These are phyloP conservation scores for Drosophila percnosoma DNA, from an alignment of 2,888 invertebrate species.

Conservation along the genomic window DNA sequence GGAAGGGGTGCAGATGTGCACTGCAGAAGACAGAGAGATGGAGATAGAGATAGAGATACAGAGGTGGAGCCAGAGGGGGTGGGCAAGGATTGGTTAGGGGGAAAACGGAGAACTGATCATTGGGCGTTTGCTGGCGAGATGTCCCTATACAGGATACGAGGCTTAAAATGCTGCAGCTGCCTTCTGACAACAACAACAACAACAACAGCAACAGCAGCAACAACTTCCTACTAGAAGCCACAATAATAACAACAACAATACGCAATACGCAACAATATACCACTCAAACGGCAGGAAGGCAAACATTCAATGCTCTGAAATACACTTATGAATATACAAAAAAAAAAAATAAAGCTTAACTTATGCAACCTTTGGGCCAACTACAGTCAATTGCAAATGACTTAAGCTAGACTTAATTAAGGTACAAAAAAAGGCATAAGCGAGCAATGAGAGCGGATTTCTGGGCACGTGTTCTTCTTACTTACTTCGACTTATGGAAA, in stretches of 20 bases:
- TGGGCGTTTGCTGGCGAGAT: slow-evolving; percentile 32
- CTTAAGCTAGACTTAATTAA: neutral
- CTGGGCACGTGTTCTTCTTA: neutral
- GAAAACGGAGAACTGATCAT: slow-evolving; percentile 1
- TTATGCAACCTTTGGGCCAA: neutral
- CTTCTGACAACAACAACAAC: slow-evolving; percentile 15
- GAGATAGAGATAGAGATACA: neutral
- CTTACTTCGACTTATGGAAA: neutral
- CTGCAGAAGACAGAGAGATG: neutral
- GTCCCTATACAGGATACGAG: slow-evolving; percentile 55
- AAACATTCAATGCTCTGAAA: neutral
- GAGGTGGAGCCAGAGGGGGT: neutral
- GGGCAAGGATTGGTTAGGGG: neutral
- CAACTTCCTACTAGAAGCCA: neutral
- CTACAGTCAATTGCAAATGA: neutral
- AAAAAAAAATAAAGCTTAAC: neutral
- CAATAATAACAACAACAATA: slow-evolving; percentile 5
- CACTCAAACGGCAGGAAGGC: neutral
- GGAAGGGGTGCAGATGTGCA: neutral
- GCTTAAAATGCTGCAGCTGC: slow-evolving; percentile 58
- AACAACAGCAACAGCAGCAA: slow-evolving; percentile 12
- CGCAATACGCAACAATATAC: neutral
- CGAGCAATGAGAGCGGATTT: neutral
- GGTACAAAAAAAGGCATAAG: neutral
- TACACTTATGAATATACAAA: neutral